Base-by-base conservation (phyloP, 2,888 invertebrate species). In the Leptopilina myrica region DNA sequence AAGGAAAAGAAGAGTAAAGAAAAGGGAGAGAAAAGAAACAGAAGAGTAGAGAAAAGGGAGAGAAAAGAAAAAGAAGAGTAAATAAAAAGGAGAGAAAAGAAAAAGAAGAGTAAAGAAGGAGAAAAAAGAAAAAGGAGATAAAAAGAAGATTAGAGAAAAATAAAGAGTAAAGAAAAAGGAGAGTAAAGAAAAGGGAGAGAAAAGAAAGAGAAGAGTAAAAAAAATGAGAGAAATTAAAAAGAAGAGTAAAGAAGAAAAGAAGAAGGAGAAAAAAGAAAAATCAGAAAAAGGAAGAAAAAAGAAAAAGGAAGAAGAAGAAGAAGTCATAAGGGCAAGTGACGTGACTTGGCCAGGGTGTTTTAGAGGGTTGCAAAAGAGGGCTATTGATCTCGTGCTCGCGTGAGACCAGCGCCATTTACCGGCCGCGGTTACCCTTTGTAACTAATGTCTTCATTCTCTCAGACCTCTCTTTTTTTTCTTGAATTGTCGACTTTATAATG, bases 391-490 rank as follows among this genome's bases (percentile, higher is more conserved):
- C 85, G 78, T 84, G 84, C 80, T 90, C 86, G 89, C 89, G 89
- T 88, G 88, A 85, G 86, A 79, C 84, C 88, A 89, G 90, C 91
- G 90, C 90, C 89, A 84, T 88, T 87, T 87, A 87, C 86, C 84
- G 81, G 80, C 79, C 82, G 83, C 82, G 88, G 88, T 82, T 82
- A 83, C 79, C 84, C 81, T 84, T 83, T 83, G 79, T 85, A 88
- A 88, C 89, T 88, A 90, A 91, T 89, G 90, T 90, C 90, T 90
- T 88, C 87, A 90, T 90, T 84, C 85, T 43, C 85, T 84, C 84
- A 83, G 79, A 82, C 78, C 78, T 80, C 78, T 78, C n/a, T n/a
- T n/a, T n/a, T n/a, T 67, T 80, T 79, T 78, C 78, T 78, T 79
- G 80, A 79, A 79, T 65, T 67, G 81, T 82, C 84, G 80, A 83